phyloP scores from a whole-genome alignment of 2,797 vertebrate genomes.

The Bryconaethiops microstoma region DNA sequence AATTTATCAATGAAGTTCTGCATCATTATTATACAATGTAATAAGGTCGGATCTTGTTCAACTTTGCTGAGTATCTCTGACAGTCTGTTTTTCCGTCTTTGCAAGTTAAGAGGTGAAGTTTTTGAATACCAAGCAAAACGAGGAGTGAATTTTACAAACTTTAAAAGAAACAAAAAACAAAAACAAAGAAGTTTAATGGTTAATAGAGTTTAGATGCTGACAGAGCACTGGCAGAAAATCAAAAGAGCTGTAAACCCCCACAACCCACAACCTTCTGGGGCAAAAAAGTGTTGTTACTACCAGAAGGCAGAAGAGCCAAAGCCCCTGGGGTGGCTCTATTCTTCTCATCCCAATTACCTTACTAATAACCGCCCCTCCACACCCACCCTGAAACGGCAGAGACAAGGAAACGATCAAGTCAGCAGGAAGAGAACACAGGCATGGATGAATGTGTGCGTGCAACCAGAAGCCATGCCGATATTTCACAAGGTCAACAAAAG shows the following conservation, averaged over 20 bases:
- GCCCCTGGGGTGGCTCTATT: conserved; percentile 60
- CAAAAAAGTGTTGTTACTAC: conserved; percentile 62
- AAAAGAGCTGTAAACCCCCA: conserved; percentile 40
- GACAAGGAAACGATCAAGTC: conserved; percentile 70
- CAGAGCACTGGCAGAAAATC: conserved; percentile 37
- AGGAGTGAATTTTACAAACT: background rate
- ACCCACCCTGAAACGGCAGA: conserved; percentile 60
- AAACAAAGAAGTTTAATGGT: conserved; percentile 66
- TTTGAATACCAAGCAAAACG: conserved; percentile 39
- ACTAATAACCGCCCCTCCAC: conserved; percentile 61
- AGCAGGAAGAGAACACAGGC: conserved; percentile 71
- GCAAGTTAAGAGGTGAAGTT: background rate
- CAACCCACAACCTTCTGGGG: conserved; percentile 33
- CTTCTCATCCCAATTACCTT: conserved; percentile 66
- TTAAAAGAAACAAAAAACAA: conserved; percentile 21
- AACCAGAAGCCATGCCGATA: conserved; percentile 71
- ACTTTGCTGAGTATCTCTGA: background rate
- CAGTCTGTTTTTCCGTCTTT: background rate
- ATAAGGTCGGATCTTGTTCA: background rate
- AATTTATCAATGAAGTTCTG: too few species aligned
- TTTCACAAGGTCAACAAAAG: conserved; percentile 87
- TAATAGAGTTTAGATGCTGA: conserved; percentile 72
- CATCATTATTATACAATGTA: background rate
- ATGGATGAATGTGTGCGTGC: conserved; percentile 69
- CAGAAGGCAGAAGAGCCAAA: conserved; percentile 50